Percentiles rank a stretch among this genome's conserved stretches.
Evolutionary conservation across 2,113 vertebrate genomes (phyloP).

Genomic region (Sinosuthora webbiana): DNA sequence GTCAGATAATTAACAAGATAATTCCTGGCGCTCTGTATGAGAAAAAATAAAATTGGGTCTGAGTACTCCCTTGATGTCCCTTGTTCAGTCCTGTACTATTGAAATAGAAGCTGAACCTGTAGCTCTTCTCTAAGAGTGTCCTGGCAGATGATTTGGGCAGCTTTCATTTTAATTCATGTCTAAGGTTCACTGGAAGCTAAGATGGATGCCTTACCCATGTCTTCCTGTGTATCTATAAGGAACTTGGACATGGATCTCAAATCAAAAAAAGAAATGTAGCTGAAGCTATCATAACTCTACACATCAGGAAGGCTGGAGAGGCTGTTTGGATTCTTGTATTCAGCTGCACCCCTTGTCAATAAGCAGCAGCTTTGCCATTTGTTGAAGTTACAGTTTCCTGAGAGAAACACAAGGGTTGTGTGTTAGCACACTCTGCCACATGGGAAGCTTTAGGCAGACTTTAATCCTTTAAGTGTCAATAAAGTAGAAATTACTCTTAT

Average conservation of each 20-base stretch:
- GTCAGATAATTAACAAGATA: not conserved
- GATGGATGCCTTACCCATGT: not conserved
- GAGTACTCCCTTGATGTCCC: not conserved
- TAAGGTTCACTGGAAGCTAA: not conserved
- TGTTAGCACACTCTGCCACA: rapidly evolving
- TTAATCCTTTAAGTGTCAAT: not conserved
- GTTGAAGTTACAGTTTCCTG: not conserved
- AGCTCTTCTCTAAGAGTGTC: not conserved
- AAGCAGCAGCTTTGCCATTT: not conserved
- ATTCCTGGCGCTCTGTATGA: not conserved
- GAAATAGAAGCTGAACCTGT: not conserved
- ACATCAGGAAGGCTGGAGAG: not conserved
- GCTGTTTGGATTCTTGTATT: not conserved
- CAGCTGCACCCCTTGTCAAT: rapidly evolving
- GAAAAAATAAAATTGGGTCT: not conserved
- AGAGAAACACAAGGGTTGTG: not conserved
- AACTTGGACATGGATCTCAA: not conserved
- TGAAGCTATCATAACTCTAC: not conserved
- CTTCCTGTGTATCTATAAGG: not conserved
- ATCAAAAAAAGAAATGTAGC: not conserved
- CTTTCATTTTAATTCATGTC: not conserved
- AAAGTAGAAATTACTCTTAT: not conserved
- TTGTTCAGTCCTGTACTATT: not conserved
- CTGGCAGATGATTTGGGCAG: not conserved
- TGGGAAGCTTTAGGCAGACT: not conserved